Conservation (phyloP, 2,113 vertebrate species). For the Ardeotis arabs region DNA sequence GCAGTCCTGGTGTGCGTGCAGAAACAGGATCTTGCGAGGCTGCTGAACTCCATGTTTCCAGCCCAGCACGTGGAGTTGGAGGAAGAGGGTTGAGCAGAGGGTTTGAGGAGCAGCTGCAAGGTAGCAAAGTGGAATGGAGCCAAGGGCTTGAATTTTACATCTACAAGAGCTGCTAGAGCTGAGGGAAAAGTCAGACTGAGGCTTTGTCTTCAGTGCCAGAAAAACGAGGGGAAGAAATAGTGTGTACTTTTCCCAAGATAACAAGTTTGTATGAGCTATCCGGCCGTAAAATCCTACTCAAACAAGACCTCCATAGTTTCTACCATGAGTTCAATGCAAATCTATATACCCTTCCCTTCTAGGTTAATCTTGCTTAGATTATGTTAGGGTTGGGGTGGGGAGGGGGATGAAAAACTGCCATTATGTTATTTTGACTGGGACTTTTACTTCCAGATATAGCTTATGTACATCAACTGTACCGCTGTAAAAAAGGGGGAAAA, state of each 20-base stretch:
- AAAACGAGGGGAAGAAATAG: not conserved
- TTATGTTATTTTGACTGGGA: not conserved
- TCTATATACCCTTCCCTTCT: not conserved
- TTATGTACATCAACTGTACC: not conserved
- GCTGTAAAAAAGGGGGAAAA: too few relatives aligned
- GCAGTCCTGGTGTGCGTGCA: fast-evolving
- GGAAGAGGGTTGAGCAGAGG: not conserved
- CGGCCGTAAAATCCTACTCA: not conserved
- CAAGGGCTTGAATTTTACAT: not conserved
- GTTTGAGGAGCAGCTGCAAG: not conserved
- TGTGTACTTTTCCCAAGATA: not conserved
- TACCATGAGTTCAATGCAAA: not conserved
- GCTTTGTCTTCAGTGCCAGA: not conserved
- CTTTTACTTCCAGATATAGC: not conserved
- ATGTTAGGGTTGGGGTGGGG: too few relatives aligned
- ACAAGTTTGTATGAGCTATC: not conserved
- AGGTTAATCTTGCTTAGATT: not conserved
- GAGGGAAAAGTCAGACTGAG: not conserved
- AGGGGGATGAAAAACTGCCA: not conserved
- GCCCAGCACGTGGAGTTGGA: not conserved
- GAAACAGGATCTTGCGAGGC: not conserved
- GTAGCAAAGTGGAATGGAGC: not conserved
- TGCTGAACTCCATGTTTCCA: not conserved
- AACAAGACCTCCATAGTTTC: not conserved
- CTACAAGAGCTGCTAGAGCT: not conserved